Base-by-base conservation (phyloP, 2,888 invertebrate species). In the Julus scanicus region DNA sequence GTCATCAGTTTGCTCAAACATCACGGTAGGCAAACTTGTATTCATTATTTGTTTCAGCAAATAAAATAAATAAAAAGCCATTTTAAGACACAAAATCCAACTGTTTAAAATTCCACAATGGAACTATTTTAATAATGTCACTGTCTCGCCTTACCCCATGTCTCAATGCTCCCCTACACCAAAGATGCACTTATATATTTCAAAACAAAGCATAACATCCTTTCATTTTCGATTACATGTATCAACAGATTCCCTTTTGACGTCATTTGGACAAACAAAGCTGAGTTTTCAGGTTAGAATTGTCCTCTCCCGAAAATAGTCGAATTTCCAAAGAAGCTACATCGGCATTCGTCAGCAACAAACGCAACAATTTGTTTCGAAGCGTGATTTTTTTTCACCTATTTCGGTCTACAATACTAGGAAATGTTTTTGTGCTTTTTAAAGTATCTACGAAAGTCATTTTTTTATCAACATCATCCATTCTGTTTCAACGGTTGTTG, bases 361-460 rank as follows among this genome's bases (percentile, higher is more conserved):
- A 80, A 80, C 37, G 80, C 37, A 13, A n/a, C 63, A n/a, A 63
- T 63, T 15, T 13, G 37, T 37, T 80, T 80, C 37, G 80, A 80
- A 80, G 37, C 80, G 80, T 37, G 29, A 1, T 29, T 80, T 13
- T 80, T 80, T 80, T 20, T 6, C n/a, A 11, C 37, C 80, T 80
- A 80, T 80, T 80, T 29, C 37, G 0, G 80, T 80, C 80, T 80
- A 80, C 80, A 80, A 80, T 80, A 80, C 80, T 29, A 80, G 80
- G 80, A 80, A 80, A 80, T 80, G 80, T 80, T 80, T 29, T 80
- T 37, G 80, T 37, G 80, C 80, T 15, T 53, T 53, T 13, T 80
- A 13, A 13, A 13, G 15, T 15, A 37, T 37, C 37, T 80, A 4
- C 80, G 37, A 63, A 63, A 63, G n/a, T 8, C 53, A 53, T n/a